These are phyloP conservation scores for Cephus spinipes DNA, from an alignment of 2,888 invertebrate species.

Conservation along the genomic window DNA sequence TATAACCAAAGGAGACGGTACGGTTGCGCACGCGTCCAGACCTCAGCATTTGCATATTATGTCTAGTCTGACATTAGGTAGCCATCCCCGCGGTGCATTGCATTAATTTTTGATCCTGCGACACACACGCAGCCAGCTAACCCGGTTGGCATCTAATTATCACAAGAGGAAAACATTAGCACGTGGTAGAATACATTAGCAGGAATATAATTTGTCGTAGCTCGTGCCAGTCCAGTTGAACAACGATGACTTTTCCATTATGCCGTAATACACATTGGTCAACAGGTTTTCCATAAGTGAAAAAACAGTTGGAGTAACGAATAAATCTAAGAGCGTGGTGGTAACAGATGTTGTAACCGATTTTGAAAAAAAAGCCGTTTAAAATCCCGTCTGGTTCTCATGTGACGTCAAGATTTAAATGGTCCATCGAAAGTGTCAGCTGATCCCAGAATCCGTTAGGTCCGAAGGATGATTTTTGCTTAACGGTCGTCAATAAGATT, in stretches of 20 bases:
- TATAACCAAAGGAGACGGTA: conserved; percentile 29
- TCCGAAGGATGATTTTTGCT: conserved; percentile 13
- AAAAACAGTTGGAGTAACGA: background rate
- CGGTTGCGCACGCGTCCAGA: conserved; percentile 43
- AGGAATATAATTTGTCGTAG: background rate
- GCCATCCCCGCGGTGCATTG: conserved; percentile 56
- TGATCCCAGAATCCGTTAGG: conserved; percentile 17
- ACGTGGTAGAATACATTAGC: conserved; percentile 32
- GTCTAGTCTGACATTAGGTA: conserved; percentile 48
- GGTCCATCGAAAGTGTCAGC: conserved; percentile 15
- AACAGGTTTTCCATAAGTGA: background rate
- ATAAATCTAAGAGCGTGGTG: background rate
- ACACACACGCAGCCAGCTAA: background rate
- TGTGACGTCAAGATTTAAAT: conserved; percentile 18
- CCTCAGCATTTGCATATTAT: conserved; percentile 61
- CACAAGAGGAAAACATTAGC: conserved; percentile 45
- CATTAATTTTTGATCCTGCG: conserved; percentile 56
- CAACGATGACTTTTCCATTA: background rate
- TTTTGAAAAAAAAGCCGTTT: background rate
- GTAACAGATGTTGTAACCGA: background rate
- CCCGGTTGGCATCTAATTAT: conserved; percentile 40
- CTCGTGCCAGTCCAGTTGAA: background rate
- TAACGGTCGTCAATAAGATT: conserved; percentile 16
- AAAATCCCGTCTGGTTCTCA: background rate
- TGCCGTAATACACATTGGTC: background rate